Conservation (phyloP, 2,888 invertebrate species). For the Mongoloraphidia duomilia region DNA sequence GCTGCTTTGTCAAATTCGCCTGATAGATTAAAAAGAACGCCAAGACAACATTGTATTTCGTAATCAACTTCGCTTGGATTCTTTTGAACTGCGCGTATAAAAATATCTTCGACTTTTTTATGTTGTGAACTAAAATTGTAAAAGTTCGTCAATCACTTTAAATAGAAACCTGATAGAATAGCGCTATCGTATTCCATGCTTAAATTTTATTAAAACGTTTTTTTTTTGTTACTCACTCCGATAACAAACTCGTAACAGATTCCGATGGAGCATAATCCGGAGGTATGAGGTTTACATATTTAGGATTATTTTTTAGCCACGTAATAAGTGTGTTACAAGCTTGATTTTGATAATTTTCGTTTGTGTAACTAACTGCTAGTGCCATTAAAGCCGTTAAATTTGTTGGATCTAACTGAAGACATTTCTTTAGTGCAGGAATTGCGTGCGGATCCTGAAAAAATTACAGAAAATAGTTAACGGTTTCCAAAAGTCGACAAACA, state of each 20-base stretch:
- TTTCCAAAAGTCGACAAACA: no score
- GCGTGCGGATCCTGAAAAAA: constrained; percentile 62
- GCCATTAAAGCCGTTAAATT: constrained; percentile 79
- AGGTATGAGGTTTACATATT: constrained; percentile 60
- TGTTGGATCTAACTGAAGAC: constrained; percentile 61
- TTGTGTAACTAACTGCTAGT: constrained; percentile 87
- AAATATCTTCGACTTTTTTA: constrained; percentile 57
- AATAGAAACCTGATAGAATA: constrained; percentile 4
- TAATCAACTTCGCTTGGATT: constrained; percentile 64
- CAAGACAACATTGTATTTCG: constrained; percentile 81
- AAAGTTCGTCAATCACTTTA: constrained; percentile 3
- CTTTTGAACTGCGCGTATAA: constrained; percentile 63
- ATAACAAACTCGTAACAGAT: constrained; percentile 33
- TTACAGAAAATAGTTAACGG: not conserved
- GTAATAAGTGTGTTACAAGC: constrained; percentile 69
- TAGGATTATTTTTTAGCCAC: constrained; percentile 67
- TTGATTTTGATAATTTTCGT: constrained; percentile 84
- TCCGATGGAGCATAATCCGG: constrained; percentile 31
- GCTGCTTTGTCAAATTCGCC: constrained; percentile 92
- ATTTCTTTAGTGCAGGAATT: constrained; percentile 81
- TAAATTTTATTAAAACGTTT: not conserved
- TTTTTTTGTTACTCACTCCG: constrained; percentile 27
- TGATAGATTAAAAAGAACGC: constrained; percentile 87
- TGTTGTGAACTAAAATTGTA: constrained; percentile 33
- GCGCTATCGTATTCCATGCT: not conserved